Conservation (phyloP, 2,113 vertebrate genomes). For the Plotosus lineatus region DNA sequence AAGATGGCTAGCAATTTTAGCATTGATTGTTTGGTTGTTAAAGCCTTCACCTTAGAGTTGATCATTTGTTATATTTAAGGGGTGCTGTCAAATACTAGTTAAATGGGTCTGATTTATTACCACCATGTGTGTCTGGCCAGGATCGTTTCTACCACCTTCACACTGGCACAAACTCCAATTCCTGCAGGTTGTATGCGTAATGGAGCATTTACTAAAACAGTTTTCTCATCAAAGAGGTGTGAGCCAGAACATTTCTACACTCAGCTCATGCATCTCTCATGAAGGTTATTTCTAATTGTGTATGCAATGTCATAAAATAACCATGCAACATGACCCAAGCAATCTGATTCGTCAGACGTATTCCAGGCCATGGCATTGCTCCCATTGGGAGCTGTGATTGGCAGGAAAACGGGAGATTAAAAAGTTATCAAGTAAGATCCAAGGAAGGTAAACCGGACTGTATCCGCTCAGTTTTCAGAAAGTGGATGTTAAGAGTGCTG, state of each 20-base stretch:
- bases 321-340: background rate
- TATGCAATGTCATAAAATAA: constrained; percentile 6
- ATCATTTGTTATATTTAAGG: background rate
- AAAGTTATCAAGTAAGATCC: background rate
- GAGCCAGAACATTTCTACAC: background rate
- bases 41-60: background rate
- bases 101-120: background rate
- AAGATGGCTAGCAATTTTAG: background rate
- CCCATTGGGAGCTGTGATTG: background rate
- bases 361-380: background rate
- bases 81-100: background rate
- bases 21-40: background rate
- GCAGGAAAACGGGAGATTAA: constrained; percentile 5
- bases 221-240: background rate
- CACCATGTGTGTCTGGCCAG: background rate
- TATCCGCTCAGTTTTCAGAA: background rate
- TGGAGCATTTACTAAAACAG: background rate
- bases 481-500: background rate
- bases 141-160: background rate
- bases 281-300: constrained; percentile 8
- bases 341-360: background rate
- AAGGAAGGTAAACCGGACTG: background rate
- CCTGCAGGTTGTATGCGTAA: background rate
- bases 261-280: background rate
- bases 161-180: background rate